Evolutionary conservation across 2,113 vertebrate genomes (phyloP).

Genomic region (Triplophysa rosa): DNA sequence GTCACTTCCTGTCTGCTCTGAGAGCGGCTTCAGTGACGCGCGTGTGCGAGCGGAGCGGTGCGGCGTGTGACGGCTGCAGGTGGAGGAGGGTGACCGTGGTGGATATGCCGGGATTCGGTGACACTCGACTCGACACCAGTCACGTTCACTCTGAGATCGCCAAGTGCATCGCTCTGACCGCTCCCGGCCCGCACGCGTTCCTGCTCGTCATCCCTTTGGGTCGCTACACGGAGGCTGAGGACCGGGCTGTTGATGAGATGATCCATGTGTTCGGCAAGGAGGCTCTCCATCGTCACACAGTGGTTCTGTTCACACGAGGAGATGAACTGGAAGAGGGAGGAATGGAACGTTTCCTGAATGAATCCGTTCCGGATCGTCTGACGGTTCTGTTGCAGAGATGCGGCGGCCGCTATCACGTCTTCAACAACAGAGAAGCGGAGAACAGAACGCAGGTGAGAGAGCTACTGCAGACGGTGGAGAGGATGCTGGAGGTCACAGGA

Average conservation of each 20-base stretch:
- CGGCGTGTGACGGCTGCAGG: conserved; percentile 1
- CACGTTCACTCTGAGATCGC: conserved; percentile 66
- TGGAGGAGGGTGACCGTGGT: conserved; percentile 63
- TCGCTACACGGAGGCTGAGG: conserved; percentile 69
- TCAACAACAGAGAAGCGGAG: conserved; percentile 70
- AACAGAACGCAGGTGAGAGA: conserved; percentile 64
- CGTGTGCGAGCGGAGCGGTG: conserved; percentile 60
- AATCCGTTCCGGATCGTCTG: conserved; percentile 61
- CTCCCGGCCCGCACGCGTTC: conserved; percentile 75
- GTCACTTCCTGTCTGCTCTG: conserved; percentile 66
- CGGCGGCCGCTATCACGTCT: conserved; percentile 70
- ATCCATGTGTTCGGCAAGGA: conserved; percentile 66
- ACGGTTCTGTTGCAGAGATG: conserved; percentile 68
- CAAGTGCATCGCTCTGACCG: conserved; percentile 67
- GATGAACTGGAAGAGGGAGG: conserved; percentile 69
- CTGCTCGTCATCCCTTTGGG: conserved; percentile 74
- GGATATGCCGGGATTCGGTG: conserved; percentile 78
- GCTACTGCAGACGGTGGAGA: conserved; percentile 68
- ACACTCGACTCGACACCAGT: conserved; percentile 65
- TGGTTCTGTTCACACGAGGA: conserved; percentile 73
- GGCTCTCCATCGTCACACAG: conserved; percentile 66
- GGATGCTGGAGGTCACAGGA: conserved; percentile 60
- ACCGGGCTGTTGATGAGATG: conserved; percentile 61
- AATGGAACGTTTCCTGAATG: conserved; percentile 66
- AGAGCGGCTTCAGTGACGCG: conserved; percentile 71